Base-by-base conservation (phyloP, 2,113 vertebrate genomes). In the Cheilinus undulatus region DNA sequence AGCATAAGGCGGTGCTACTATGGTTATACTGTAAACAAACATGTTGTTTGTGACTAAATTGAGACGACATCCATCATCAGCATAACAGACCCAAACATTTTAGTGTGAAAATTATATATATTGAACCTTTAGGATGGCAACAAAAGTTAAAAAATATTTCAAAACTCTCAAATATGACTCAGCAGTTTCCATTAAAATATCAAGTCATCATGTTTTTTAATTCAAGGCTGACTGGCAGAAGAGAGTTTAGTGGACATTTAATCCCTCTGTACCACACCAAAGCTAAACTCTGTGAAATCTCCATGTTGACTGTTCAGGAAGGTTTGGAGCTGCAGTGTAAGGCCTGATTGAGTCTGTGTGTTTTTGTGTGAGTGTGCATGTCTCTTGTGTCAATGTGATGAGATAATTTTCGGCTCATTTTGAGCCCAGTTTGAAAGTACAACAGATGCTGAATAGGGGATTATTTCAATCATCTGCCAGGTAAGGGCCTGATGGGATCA, bases 401-500 rank as follows among this genome's bases (percentile, higher is more conserved):
- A 42, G 17, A n/a, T 36, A 49, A 38, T 63, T 73, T 58, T 57
- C 28, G 45, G 66, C 67, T 76, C 67, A 75, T n/a, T n/a, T n/a
- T n/a, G 53, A 78, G 77, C 67, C 20, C 77, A 63, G 28, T 30
- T 49, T 76, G 7, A 68, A 69, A 77, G 65, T 40, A 64, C 52
- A 66, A 67, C 40, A 70, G 42, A 76, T 80, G 78, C 72, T 78
- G 53, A 85, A 83, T 57, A 22, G 49, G 73, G 61, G 61, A 49
- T 78, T 82, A 74, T 71, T 80, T 75, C 59, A 66, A 28, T 82
- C 67, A 32, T 32, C 43, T 76, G 73, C 53, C 75, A 81, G 56
- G 71, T 69, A 69, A 59, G 26, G 46, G 45, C 20, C 9, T 62
- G 66, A 70, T 53, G 12, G 46, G 34, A 63, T 48, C 59, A 52